phyloP scores from a whole-genome alignment of 1,140 invertebrate species.

The Anagrus nilaparvatae region DNA sequence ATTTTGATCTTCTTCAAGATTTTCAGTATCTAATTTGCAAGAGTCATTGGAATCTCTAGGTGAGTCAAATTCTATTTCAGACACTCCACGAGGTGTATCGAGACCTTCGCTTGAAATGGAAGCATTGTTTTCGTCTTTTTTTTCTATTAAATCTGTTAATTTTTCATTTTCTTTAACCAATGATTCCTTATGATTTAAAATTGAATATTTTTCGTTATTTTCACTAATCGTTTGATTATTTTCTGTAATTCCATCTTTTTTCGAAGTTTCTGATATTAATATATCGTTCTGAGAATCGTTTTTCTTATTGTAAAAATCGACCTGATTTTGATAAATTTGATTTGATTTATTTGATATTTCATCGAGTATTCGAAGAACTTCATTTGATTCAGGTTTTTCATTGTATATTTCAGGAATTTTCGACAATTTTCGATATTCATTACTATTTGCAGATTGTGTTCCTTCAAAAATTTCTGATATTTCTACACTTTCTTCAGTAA shows the following conservation, averaged over 20 bases:
- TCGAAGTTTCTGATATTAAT: neutral
- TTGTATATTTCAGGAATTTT: conserved; percentile 28
- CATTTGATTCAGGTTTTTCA: conserved; percentile 25
- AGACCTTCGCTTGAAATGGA: conserved; percentile 13
- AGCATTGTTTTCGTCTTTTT: conserved; percentile 2
- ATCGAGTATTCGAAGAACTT: conserved; percentile 30
- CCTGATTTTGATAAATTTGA: too few species aligned
- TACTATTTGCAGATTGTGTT: conserved; percentile 17
- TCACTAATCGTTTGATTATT: too few species aligned
- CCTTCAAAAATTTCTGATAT: conserved; percentile 37
- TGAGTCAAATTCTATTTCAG: conserved; percentile 35
- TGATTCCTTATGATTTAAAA: neutral
- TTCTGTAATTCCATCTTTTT: neutral
- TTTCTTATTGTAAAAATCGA: conserved; percentile 2
- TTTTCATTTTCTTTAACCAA: neutral
- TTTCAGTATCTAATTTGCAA: conserved; percentile 28
- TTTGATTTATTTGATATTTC: conserved; percentile 26
- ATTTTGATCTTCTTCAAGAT: conserved; percentile 27
- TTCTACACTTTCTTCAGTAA: conserved; percentile 39
- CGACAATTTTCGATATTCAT: conserved; percentile 20
- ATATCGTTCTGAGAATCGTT: neutral
- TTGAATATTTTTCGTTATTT: neutral
- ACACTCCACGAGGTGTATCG: conserved; percentile 30
- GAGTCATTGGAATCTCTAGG: conserved; percentile 29
- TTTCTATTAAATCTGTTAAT: neutral